Percentiles rank a stretch among this genome's conserved stretches.
Evolutionary conservation across 2,888 invertebrate genomes (phyloP).

Genomic region (Rhamnusium bicolor): DNA sequence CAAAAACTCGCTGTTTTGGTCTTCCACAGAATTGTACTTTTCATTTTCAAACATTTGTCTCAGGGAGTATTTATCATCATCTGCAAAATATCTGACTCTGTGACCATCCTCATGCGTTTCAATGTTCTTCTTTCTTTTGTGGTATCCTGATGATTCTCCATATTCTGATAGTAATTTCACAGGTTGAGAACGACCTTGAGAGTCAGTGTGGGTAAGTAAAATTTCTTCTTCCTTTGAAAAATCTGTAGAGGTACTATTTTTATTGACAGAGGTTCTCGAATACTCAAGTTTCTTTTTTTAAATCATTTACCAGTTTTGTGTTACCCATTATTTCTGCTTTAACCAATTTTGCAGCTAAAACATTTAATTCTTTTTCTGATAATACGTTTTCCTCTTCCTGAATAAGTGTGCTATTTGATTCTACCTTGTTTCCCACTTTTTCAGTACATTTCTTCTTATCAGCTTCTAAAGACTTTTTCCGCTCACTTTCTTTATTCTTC

Average conservation of each 20-base stretch:
- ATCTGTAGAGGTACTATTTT: constrained; percentile 22
- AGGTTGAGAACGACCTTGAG: constrained; percentile 81
- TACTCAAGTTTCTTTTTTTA: constrained; percentile 84
- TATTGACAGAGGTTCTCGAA: constrained; percentile 74
- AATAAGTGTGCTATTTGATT: not conserved
- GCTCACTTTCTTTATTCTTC: constrained; percentile 38
- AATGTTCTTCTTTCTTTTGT: constrained; percentile 73
- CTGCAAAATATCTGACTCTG: constrained; percentile 87
- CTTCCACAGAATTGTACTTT: constrained; percentile 85
- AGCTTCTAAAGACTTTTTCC: not conserved
- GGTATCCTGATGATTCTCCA: constrained; percentile 69
- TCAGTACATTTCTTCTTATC: not conserved
- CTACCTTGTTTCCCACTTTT: not conserved
- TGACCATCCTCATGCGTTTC: constrained; percentile 84
- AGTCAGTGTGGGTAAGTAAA: constrained; percentile 80
- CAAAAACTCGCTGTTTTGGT: constrained; percentile 86
- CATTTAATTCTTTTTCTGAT: constrained; percentile 90
- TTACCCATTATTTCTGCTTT: constrained; percentile 97
- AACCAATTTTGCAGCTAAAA: constrained; percentile 89
- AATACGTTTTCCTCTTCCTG: constrained; percentile 64
- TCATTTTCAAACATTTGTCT: constrained; percentile 88
- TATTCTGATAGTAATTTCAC: constrained; percentile 70
- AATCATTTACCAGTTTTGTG: constrained; percentile 77
- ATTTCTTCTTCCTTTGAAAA: constrained; percentile 72
- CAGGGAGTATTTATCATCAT: constrained; percentile 91